Conservation (phyloP, 2,797 vertebrate species). For the Hylomyscus alleni region DNA sequence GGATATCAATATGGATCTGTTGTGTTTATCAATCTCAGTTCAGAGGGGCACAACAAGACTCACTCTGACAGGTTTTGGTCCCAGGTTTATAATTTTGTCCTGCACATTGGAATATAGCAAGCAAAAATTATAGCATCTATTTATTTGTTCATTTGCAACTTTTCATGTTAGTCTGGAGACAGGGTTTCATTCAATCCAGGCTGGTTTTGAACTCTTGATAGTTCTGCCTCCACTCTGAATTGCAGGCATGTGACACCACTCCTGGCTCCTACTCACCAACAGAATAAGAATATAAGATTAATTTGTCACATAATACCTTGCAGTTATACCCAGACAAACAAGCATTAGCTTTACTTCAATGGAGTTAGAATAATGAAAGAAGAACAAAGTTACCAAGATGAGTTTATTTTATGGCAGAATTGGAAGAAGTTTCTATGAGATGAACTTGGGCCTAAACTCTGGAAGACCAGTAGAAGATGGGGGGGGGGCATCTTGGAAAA, state of each 20-base stretch:
- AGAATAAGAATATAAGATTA: not conserved
- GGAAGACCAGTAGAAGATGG: not conserved
- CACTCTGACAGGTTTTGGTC: not conserved
- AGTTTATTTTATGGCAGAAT: slow-evolving; percentile 23
- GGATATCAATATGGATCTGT: not conserved
- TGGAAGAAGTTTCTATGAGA: slow-evolving; percentile 20
- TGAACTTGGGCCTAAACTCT: slow-evolving; percentile 39
- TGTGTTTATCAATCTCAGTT: slow-evolving; percentile 58
- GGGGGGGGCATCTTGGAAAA: not conserved
- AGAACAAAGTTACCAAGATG: not conserved
- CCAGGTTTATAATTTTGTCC: slow-evolving; percentile 31
- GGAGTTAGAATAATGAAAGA: not conserved
- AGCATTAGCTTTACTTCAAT: not conserved
- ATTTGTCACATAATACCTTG: not conserved
- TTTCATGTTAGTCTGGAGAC: not conserved
- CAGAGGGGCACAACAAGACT: not conserved
- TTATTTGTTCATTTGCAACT: not conserved
- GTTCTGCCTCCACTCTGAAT: not conserved
- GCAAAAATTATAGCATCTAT: not conserved
- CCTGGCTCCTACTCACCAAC: not conserved
- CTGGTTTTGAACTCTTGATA: not conserved
- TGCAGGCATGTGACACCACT: too few species aligned
- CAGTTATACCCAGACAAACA: not conserved
- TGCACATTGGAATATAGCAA: not conserved
- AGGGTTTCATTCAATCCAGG: not conserved